Evolutionary conservation across 2,797 vertebrate species (phyloP).

Genomic region (Pseudochaenichthys georgianus): DNA sequence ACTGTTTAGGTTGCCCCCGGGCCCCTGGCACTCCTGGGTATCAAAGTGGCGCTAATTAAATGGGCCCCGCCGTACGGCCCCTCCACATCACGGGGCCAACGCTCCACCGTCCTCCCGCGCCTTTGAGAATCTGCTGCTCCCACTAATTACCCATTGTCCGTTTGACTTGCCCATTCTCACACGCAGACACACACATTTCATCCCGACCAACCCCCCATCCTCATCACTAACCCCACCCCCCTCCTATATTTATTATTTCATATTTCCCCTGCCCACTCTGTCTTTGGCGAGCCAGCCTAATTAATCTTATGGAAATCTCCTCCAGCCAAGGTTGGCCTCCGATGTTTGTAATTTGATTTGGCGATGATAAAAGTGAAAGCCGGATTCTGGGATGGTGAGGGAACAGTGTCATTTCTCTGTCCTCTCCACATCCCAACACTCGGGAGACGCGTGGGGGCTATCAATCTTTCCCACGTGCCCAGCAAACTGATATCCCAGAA

Average conservation of each 20-base stretch:
- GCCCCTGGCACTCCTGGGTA: conserved; percentile 98
- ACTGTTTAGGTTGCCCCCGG: conserved; percentile 99
- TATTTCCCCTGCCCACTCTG: conserved; percentile 89
- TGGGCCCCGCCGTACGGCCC: conserved; percentile 93
- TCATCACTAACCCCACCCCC: conserved; percentile 41
- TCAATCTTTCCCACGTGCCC: conserved; percentile 99
- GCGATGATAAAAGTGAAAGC: conserved; percentile 81
- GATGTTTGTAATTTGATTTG: conserved; percentile 99
- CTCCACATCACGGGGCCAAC: conserved; percentile 92
- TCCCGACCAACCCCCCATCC: conserved; percentile 63
- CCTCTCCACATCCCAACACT: conserved; percentile 87
- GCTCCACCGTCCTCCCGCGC: conserved; percentile 92
- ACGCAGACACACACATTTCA: conserved; percentile 74
- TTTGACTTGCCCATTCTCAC: conserved; percentile 92
- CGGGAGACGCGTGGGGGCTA: conserved; percentile 95
- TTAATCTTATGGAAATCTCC: conserved; percentile 99
- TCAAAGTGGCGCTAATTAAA: conserved; percentile 99
- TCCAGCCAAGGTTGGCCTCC: conserved; percentile 97
- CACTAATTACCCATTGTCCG: conserved; percentile 99
- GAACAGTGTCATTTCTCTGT: conserved; percentile 83
- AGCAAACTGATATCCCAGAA: conserved; percentile 99
- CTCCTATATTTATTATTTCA: conserved; percentile 82
- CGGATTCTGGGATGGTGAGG: conserved; percentile 69
- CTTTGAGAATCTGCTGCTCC: conserved; percentile 96
- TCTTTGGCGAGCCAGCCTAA: conserved; percentile 95